A percentile compares a stretch with the other conserved stretches of the same genome.
Evolutionary conservation across 2,113 vertebrate genomes (phyloP).

Genomic region (Callospermophilus lateralis): DNA sequence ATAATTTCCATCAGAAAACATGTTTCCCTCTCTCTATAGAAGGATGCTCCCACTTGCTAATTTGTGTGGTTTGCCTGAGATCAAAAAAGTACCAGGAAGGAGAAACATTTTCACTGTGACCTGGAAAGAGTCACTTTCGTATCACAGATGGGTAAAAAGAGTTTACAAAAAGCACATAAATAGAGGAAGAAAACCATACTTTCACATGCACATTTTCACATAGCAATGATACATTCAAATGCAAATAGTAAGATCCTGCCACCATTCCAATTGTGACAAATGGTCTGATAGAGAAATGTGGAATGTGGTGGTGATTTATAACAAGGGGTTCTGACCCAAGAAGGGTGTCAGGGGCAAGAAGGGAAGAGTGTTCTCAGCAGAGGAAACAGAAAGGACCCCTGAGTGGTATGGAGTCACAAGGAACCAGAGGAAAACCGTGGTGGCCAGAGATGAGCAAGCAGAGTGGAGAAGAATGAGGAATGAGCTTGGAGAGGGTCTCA

Average conservation of each 20-base stretch:
- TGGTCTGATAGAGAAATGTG: background rate
- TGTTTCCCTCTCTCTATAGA: background rate
- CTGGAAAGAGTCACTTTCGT: background rate
- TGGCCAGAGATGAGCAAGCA: background rate
- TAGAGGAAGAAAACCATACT: background rate
- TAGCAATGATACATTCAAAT: background rate
- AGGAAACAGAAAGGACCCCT: background rate
- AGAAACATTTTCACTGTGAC: background rate
- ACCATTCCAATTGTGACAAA: background rate
- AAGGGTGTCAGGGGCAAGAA: background rate
- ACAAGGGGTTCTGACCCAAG: background rate
- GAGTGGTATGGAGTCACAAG: too few relatives aligned
- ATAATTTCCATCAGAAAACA: background rate
- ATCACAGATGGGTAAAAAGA: background rate
- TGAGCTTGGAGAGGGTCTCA: background rate
- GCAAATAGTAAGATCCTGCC: background rate
- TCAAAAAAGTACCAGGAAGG: background rate
- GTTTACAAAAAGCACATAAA: background rate
- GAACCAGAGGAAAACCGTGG: background rate
- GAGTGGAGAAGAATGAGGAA: background rate
- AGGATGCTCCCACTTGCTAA: background rate
- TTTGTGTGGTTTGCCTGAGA: background rate
- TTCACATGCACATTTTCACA: background rate
- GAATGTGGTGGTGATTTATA: background rate
- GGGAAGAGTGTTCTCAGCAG: background rate